phyloP scores from a whole-genome alignment of 2,113 vertebrate species.

The Anguilla japonica region DNA sequence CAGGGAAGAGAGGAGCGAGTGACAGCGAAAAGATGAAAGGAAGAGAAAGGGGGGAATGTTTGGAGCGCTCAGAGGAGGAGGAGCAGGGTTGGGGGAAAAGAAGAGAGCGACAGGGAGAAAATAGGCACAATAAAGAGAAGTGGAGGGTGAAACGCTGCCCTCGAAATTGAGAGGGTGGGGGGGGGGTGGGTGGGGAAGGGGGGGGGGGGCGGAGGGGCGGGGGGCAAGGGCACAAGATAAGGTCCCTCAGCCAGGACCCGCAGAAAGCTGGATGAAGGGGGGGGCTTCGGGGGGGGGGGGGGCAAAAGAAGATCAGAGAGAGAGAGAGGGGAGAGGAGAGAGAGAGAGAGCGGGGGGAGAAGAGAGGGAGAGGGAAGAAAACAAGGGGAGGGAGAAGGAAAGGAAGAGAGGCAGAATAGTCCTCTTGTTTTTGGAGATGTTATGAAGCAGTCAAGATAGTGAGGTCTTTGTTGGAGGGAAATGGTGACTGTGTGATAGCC shows the following conservation, averaged over 20 bases:
- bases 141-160: constrained; percentile 11
- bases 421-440: constrained; percentile 41
- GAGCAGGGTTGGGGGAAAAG: not conserved
- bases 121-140: constrained; percentile 15
- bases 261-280: no score
- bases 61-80: constrained; percentile 1
- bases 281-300: not conserved
- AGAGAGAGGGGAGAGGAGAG: not conserved
- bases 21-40: constrained; percentile 22
- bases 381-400: constrained; percentile 1
- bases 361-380: not conserved
- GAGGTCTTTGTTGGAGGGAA: constrained; percentile 36
- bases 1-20: not conserved
- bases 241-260: no score
- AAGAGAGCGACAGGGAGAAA: not conserved
- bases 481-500: constrained; percentile 21
- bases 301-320: not conserved
- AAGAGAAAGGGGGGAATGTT: constrained; percentile 2
- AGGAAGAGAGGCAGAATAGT: constrained; percentile 28
- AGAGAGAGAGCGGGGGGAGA: not conserved
- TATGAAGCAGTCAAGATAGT: constrained; percentile 34
- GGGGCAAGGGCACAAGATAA: no score
- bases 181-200: no score
- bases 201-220: no score
- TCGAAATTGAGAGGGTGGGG: not conserved